Base-by-base conservation (phyloP, 1,140 invertebrate genomes). In the Solenopsis invicta region DNA sequence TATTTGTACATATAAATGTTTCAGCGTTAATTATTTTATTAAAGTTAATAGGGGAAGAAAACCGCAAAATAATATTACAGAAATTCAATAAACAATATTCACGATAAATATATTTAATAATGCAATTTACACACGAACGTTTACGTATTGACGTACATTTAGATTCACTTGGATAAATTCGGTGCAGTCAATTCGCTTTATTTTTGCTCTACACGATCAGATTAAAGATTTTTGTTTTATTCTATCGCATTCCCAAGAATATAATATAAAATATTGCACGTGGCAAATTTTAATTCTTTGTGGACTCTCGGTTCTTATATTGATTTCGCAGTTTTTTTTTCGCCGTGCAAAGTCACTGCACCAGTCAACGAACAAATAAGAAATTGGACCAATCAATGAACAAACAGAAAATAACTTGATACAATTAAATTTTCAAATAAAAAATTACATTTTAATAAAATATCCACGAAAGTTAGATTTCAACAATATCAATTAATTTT, bases 21-120 rank as follows among this genome's bases (percentile, higher is more conserved):
- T 72, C 9, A 50, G 24, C 10, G n/a, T 50, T 48, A n/a, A 69
- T 69, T 48, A 69, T 72, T 52, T 74, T 37, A 54, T 74, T 74
- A 34, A 54, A 54, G 18, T 54, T 16, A 34, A 54, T 34, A 54
- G n/a, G 54, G 48, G 1, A 74, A 54, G 18, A n/a, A 72, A 72
- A 24, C 6, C 9, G 45, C 16, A 34, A 52, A 74, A 74, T 34
- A 50, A 34, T 37, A 54, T 54, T 4, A 12, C 10, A 54, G 9
- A 54, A 74, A 74, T 52, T 74, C 50, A 13, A 75, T 75, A 6
- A 13, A 21, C 50, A 37, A 41, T 41, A 37, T 75, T 56, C 12
- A 56, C 8, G 29, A n/a, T 18, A 34, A 34, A 2, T 52, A 52
- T 72, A n/a, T n/a, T n/a, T n/a, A 50, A 72, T 72, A 72, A 72